These are phyloP conservation scores for Nymphalis polychloros DNA, from an alignment of 2,888 invertebrate genomes.

Conservation along the genomic window DNA sequence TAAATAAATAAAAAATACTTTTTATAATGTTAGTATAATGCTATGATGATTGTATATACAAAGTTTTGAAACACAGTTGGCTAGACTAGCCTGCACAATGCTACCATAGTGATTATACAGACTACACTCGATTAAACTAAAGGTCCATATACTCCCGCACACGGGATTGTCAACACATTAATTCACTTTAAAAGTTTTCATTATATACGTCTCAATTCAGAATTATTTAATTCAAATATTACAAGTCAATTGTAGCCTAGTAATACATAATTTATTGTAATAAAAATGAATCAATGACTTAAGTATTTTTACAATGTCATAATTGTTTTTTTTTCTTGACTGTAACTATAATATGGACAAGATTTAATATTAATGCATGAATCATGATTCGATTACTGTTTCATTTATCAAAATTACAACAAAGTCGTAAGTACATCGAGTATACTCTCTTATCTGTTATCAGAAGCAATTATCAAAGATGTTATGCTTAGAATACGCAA, in stretches of 20 bases:
- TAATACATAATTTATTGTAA: too few relatives aligned
- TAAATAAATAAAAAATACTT: too few relatives aligned
- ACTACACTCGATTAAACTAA: slow-evolving; percentile 10
- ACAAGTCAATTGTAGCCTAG: background rate
- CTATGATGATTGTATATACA: background rate
- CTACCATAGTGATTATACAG: background rate
- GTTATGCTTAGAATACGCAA: slow-evolving; percentile 7
- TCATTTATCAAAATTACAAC: too few relatives aligned
- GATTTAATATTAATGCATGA: too few relatives aligned
- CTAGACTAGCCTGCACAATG: background rate
- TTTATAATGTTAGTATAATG: too few relatives aligned
- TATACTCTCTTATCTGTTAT: background rate
- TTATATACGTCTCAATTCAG: background rate
- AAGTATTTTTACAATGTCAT: too few relatives aligned
- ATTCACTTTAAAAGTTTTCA: background rate
- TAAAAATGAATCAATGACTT: too few relatives aligned
- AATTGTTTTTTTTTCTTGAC: too few relatives aligned
- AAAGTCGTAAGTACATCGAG: too few relatives aligned
- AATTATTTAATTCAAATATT: background rate
- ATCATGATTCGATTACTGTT: too few relatives aligned
- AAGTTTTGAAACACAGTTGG: background rate
- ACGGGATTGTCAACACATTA: slow-evolving; percentile 4
- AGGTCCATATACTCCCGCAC: slow-evolving; percentile 2
- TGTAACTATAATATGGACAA: too few relatives aligned
- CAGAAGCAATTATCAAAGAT: background rate